Evolutionary conservation across 2,888 invertebrate genomes (phyloP).

Genomic region (Pollenia griseotomentosa): DNA sequence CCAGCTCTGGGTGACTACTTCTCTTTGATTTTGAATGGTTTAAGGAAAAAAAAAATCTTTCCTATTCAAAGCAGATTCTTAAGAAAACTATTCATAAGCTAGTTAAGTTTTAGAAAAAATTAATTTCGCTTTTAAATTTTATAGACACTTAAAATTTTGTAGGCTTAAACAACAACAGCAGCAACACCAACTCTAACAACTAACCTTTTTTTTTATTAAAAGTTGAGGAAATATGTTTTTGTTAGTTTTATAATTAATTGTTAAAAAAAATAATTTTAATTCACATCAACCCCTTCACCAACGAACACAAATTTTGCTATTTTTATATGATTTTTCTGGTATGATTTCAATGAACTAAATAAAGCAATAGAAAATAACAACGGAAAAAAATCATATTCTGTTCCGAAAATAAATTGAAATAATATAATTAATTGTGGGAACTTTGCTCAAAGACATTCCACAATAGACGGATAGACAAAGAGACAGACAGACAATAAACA

Average conservation of each 20-base stretch:
- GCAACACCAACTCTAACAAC: neutral
- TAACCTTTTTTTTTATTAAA: slow-evolving; percentile 23
- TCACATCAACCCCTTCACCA: slow-evolving; percentile 43
- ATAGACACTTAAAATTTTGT: slow-evolving; percentile 1
- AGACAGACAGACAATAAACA: neutral
- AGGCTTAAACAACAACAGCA: slow-evolving; percentile 13
- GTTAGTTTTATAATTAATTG: slow-evolving; percentile 30
- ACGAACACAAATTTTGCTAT: slow-evolving; percentile 8
- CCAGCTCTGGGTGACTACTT: neutral
- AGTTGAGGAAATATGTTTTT: slow-evolving; percentile 46
- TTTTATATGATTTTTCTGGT: slow-evolving; percentile 33
- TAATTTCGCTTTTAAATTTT: neutral
- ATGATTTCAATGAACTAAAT: slow-evolving; percentile 19
- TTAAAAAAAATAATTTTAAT: neutral
- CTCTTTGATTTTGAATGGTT: neutral
- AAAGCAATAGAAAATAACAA: slow-evolving; percentile 26
- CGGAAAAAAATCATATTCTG: slow-evolving; percentile 40
- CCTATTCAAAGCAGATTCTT: slow-evolving; percentile 31
- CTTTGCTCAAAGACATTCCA: slow-evolving; percentile 45
- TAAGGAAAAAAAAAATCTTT: neutral
- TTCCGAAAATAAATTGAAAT: slow-evolving; percentile 36
- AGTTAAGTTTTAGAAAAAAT: neutral
- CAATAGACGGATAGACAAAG: slow-evolving; percentile 17
- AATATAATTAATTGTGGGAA: slow-evolving; percentile 52
- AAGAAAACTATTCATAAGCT: slow-evolving; percentile 15